phyloP scores from a whole-genome alignment of 1,140 invertebrate species.

The Sweltsa coloradensis region DNA sequence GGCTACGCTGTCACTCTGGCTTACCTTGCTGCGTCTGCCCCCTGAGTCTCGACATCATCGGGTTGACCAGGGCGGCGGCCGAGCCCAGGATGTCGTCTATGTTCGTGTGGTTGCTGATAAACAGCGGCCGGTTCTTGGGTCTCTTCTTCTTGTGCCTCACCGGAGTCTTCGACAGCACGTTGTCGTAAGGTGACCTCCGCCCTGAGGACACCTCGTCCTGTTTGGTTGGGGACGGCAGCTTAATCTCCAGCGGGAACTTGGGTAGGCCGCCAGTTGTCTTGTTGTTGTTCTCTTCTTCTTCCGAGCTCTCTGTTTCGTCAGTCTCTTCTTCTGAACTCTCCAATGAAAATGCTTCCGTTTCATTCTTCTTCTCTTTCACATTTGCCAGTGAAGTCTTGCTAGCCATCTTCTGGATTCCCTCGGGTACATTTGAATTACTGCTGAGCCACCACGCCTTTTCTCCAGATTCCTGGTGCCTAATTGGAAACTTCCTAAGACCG shows the following conservation, averaged over 20 bases:
- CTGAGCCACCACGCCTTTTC: conserved; percentile 13
- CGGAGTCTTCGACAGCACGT: conserved; percentile 28
- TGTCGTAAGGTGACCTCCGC: conserved; percentile 55
- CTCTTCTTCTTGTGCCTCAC: conserved; percentile 16
- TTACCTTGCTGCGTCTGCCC: not conserved
- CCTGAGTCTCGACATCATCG: conserved; percentile 4
- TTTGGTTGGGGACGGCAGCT: no score
- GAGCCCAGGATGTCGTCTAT: conserved; percentile 69
- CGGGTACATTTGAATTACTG: conserved; percentile 11
- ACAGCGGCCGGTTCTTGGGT: conserved; percentile 35
- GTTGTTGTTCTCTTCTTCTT: conserved; percentile 6
- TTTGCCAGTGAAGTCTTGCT: conserved; percentile 1
- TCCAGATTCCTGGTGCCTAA: conserved; percentile 22
- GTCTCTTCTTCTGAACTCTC: conserved; percentile 17
- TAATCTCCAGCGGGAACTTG: conserved; percentile 10
- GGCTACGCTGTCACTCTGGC: no score
- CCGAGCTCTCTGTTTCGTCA: no score
- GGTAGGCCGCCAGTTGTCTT: conserved; percentile 1
- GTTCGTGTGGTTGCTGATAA: conserved; percentile 66
- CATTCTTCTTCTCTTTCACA: conserved; percentile 26
- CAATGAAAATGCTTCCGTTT: conserved; percentile 17
- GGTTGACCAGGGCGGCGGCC: conserved; percentile 7
- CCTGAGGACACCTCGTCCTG: conserved; percentile 24
- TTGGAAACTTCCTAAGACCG: conserved; percentile 22
- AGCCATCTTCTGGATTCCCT: conserved; percentile 9